Evolutionary conservation across 2,113 vertebrate species (phyloP), one percentile per base, ranked within the genome.

Genomic region (Hippoglossus stenolepis): DNA sequence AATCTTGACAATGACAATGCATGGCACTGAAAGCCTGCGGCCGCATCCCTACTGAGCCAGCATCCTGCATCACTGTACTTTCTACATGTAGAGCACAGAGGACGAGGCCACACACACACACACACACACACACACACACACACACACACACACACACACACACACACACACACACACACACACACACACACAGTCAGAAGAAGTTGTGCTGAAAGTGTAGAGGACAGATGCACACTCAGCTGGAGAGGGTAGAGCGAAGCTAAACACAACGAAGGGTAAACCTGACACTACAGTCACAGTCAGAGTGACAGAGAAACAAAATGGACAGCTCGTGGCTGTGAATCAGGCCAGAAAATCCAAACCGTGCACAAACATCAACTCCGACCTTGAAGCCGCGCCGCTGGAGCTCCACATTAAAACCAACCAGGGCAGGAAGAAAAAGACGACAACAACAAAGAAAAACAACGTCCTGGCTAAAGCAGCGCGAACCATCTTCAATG

Each of bases 1-100:
- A 75, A 38, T 83, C 80, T 89, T 93, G 90, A 92, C 90, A 89
- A 86, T 92, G 92, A 94, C 87, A 85, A 81, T 74, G 77, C 73
- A 70, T 90, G 88, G 85, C 91, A 92, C 72, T 87, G 82, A 91
- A 89, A 93, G 90, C 93, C 92, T 83, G 83, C 80, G 92, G 91
- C 85, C 73, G 84, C 81, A 78, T 88, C 79, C 80, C 82, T 83
- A 83, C 87, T 80, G 63, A 65, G 85, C 65, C 87, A 86, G 83
- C 84, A 85, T 91, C 86, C 89, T 86, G 80, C 84, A 79, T 84
- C 78, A 86, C 73, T 87, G 77, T 64, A 31, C 66, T 83, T 70
- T 73, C 71, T 51, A 73, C 78, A 89, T 79, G 75, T 62, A 75
- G 76, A 70, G 73, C 75, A 82, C 60, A 85, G 84, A 89, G 89